A percentile compares a stretch with the other conserved stretches of the same genome.
phyloP scores from a whole-genome alignment of 2,797 vertebrate species.

The Gymnopithys bicolor region DNA sequence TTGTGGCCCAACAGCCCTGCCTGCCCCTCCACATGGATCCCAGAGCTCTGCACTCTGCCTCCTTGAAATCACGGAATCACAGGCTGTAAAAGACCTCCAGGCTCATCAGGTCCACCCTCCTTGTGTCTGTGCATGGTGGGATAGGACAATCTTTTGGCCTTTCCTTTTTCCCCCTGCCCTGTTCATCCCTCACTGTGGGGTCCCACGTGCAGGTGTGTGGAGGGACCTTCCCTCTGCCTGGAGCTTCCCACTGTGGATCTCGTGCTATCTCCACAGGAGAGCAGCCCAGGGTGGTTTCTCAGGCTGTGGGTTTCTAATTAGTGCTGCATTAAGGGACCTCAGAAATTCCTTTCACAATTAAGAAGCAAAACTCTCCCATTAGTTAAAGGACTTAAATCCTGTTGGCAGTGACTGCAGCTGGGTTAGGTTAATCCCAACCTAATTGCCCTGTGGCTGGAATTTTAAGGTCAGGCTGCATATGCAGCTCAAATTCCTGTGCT shows the following conservation, averaged over 20 bases:
- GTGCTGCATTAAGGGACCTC: slow-evolving; percentile 8
- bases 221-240: neutral
- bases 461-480: slow-evolving; percentile 33
- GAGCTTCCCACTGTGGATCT: neutral
- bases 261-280: neutral
- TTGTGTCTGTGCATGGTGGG: neutral
- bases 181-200: neutral
- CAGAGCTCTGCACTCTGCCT: neutral
- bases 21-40: neutral
- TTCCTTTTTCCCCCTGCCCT: neutral
- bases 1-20: neutral
- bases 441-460: slow-evolving; percentile 39
- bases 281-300: neutral
- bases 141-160: neutral
- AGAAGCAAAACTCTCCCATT: neutral
- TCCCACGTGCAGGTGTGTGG: neutral
- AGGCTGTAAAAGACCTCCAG: neutral
- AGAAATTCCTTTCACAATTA: slow-evolving; percentile 12
- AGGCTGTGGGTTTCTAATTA: neutral
- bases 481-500: neutral
- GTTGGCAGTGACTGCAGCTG: slow-evolving; percentile 15
- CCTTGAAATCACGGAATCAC: neutral
- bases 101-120: neutral
- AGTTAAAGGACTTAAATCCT: slow-evolving; percentile 36
- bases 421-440: slow-evolving; percentile 51